Base-by-base conservation (phyloP, 2,888 invertebrate genomes). In the Acrobasis suavella region DNA sequence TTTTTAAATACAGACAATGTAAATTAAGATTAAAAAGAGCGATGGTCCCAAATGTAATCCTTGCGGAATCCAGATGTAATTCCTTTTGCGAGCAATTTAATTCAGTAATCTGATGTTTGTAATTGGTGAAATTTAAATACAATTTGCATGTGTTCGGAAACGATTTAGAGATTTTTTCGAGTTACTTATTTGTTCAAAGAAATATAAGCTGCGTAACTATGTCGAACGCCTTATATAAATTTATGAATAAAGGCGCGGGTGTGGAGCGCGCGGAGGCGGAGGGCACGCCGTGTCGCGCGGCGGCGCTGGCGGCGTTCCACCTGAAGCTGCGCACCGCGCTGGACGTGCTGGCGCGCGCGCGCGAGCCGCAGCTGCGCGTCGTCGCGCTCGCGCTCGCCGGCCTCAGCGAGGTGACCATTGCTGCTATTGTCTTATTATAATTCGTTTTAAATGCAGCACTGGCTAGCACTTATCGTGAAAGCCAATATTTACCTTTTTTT, bases 221-320 rank as follows among this genome's bases (percentile, higher is more conserved):
- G 32, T 32, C 7, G 8, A 32, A 32, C 0, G 32, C 32, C 7
- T 32, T 32, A 32, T 6, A 7, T 22, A 22, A 22, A 22, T 22
- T 3, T 1, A 22, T 3, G n/a, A 22, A 22, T 22, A 22, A 22
- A 56, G 80, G 74, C 67, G 87, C 86, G 17, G 91, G 90, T 66
- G 88, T 90, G 68, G 91, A 89, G 85, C 93, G 95, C 72, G 91
- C 97, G 50, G 96, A 96, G 82, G 94, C 94, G 62, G 95, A 95
- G 80, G 91, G 89, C 94, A 95, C 81, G 93, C 95, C 72, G 94
- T 95, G 87, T 63, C 94, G 98, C 81, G 98, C 98, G 50, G 98
- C 98, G 49, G 97, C 98, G 64, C 95, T 98, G 63, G 96, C 97
- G 58, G 96, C 97, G 62, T 98, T 98, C 88, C 97, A 97, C 86